A percentile compares a stretch with the other conserved stretches of the same genome.
Evolutionary conservation across 35 echinoderm and acorn worm genomes (phyloP).

Genomic region (Chiridota heheva): DNA sequence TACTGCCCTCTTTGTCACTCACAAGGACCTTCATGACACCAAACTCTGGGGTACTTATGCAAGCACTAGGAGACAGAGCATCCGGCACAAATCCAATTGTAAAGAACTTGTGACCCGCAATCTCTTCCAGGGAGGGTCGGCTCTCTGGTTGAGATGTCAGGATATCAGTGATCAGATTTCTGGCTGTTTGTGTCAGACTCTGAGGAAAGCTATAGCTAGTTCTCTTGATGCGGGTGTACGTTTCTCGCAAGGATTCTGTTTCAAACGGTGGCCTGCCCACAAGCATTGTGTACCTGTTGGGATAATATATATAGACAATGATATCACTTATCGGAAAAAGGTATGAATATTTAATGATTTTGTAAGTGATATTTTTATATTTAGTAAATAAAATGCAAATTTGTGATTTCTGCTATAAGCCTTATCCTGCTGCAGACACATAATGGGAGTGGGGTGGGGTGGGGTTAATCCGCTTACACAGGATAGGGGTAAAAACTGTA

Average conservation of each 20-base stretch:
- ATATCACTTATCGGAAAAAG: neutral
- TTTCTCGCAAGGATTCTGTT: conserved; percentile 86
- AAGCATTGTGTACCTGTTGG: conserved; percentile 92
- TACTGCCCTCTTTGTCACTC: conserved; percentile 71
- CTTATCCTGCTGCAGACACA: too few relatives aligned
- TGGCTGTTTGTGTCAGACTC: conserved; percentile 64
- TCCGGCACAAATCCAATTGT: conserved; percentile 79
- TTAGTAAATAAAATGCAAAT: neutral
- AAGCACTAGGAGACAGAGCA: conserved; percentile 69
- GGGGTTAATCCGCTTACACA: too few relatives aligned
- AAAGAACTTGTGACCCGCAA: conserved; percentile 78
- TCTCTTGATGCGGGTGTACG: conserved; percentile 81
- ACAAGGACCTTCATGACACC: conserved; percentile 84
- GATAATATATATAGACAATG: neutral
- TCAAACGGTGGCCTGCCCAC: conserved; percentile 96
- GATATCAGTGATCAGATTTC: conserved; percentile 74
- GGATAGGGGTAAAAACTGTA: too few relatives aligned
- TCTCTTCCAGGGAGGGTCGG: conserved; percentile 77
- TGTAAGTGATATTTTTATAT: neutral
- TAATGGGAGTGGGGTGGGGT: too few relatives aligned
- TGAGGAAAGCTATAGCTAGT: conserved; percentile 84
- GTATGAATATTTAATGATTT: neutral
- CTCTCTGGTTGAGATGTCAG: conserved; percentile 80
- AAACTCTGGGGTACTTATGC: conserved; percentile 71
- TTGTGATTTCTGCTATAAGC: neutral